These are phyloP conservation scores for Dasyprocta punctata DNA, from an alignment of 2,113 vertebrate genomes.

Conservation along the genomic window DNA sequence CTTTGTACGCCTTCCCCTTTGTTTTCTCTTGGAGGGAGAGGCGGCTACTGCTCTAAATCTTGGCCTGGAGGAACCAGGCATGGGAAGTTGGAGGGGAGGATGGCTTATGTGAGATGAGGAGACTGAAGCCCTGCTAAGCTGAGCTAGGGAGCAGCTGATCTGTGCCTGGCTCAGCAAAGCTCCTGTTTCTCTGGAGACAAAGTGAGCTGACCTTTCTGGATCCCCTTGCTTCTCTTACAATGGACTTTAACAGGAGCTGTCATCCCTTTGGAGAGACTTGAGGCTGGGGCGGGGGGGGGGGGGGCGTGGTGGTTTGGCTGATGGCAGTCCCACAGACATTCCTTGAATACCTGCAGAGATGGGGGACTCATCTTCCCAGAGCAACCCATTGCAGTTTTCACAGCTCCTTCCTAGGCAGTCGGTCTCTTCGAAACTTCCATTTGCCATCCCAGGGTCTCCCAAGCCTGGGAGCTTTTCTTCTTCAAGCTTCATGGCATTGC, in stretches of 20 bases:
- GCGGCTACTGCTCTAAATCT: neutral
- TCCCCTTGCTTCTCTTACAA: neutral
- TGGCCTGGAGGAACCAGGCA: conserved; percentile 38
- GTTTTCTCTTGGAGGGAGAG: conserved; percentile 45
- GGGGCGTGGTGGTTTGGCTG: too few relatives aligned
- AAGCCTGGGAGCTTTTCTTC: neutral
- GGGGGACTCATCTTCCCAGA: neutral
- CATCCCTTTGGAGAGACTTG: neutral
- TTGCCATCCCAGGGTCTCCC: neutral
- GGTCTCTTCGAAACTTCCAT: neutral
- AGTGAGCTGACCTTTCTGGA: neutral
- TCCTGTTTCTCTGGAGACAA: neutral
- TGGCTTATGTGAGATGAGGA: conserved; percentile 50
- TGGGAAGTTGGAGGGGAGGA: neutral
- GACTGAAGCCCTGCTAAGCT: neutral
- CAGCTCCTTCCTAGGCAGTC: neutral
- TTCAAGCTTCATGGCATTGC: neutral
- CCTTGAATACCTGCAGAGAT: neutral
- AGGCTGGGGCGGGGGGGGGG: neutral
- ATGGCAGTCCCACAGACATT: neutral
- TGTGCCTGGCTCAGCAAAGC: neutral
- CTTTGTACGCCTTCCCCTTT: conserved; percentile 43
- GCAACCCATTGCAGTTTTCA: neutral
- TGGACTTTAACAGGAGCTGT: neutral
- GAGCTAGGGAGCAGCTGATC: conserved; percentile 11